Conservation (phyloP, 2,888 invertebrate species). For the Idaea biselata region DNA sequence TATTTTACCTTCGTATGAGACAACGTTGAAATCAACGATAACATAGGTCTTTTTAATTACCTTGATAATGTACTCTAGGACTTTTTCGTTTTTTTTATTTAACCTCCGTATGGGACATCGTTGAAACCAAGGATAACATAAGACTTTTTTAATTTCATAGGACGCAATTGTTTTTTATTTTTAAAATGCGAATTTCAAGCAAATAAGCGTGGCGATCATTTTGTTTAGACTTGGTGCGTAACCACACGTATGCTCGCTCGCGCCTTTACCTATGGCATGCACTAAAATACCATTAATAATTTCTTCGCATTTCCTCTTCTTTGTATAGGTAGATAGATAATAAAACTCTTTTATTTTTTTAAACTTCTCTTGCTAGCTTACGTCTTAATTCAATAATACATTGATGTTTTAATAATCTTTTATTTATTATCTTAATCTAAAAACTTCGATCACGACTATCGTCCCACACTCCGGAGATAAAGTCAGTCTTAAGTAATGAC, state of each 20-base stretch:
- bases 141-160: neutral
- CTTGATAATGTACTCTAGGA: neutral
- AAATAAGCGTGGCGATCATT: no score
- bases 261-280: no score
- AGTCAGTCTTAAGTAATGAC: slow-evolving; percentile 16
- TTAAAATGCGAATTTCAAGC: no score
- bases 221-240: no score
- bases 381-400: neutral
- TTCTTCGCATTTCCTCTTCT: neutral
- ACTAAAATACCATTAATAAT: neutral
- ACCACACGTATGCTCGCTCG: no score
- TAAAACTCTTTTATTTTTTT: neutral
- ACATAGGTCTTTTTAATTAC: neutral
- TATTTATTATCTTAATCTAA: neutral
- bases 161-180: neutral
- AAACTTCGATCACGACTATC: neutral
- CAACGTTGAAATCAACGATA: neutral
- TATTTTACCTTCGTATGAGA: neutral
- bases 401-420: neutral
- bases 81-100: neutral
- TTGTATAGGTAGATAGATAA: neutral
- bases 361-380: neutral
- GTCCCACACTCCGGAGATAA: neutral
- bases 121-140: neutral
- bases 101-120: neutral